Evolutionary conservation across 2,888 invertebrate species (phyloP).

Genomic region (Catocala fraxini): DNA sequence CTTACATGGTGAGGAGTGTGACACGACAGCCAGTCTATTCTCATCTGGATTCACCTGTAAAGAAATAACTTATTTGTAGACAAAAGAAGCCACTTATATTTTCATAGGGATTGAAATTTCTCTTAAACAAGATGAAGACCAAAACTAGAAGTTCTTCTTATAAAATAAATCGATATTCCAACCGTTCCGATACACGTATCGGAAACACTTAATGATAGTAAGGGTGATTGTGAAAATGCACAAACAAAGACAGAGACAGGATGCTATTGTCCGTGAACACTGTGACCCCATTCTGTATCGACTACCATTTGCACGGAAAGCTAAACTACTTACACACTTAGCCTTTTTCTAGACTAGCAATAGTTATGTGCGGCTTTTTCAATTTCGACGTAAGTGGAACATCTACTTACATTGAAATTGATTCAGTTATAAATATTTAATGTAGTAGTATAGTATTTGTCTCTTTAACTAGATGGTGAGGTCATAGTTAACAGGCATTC

Average conservation of each 20-base stretch:
- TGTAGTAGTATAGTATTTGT: too few species aligned
- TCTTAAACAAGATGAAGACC: conserved; percentile 26
- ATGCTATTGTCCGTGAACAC: conserved; percentile 15
- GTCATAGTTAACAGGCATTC: too few species aligned
- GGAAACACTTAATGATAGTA: conserved; percentile 10
- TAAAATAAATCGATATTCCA: conserved; percentile 1
- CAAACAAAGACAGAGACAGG: conserved; percentile 16
- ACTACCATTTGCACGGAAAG: conserved; percentile 15
- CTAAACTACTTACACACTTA: conserved; percentile 11
- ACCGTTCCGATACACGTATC: not conserved
- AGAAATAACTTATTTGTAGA: conserved; percentile 40
- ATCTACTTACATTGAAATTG: too few species aligned
- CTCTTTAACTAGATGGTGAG: too few species aligned
- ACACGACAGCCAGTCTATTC: conserved; percentile 77
- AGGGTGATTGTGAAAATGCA: conserved; percentile 18
- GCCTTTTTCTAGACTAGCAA: not conserved
- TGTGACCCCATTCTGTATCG: conserved; percentile 32
- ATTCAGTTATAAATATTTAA: too few species aligned
- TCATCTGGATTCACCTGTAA: conserved; percentile 83
- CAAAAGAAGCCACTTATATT: conserved; percentile 34
- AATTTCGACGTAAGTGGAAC: too few species aligned
- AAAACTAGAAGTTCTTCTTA: conserved; percentile 18
- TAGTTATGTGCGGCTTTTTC: too few species aligned
- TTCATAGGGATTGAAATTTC: conserved; percentile 22
- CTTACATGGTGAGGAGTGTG: conserved; percentile 82